A percentile compares a stretch with the other conserved stretches of the same genome.
phyloP scores from a whole-genome alignment of 1,140 invertebrate species.

The Notospermus geniculatus region DNA sequence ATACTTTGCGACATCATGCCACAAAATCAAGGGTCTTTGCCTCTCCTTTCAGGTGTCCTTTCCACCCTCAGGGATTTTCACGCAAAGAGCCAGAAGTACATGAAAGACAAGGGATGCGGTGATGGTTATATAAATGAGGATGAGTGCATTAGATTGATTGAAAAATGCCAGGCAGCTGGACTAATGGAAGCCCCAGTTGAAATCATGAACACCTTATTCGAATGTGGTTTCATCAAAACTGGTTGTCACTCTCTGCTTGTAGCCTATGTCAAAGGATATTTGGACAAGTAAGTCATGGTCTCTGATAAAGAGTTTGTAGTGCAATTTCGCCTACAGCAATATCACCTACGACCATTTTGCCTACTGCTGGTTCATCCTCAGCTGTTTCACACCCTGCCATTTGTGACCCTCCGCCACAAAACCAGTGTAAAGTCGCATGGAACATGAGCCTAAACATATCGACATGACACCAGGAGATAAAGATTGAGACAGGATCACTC shows the following conservation, averaged over 20 bases:
- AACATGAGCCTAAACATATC: too few species aligned
- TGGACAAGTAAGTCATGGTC: slow-evolving; percentile 16
- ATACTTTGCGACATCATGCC: too few species aligned
- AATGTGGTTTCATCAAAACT: slow-evolving; percentile 20
- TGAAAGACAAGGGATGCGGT: slow-evolving; percentile 9
- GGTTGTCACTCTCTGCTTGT: slow-evolving; percentile 10
- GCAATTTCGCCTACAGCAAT: too few species aligned
- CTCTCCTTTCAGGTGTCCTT: slow-evolving; percentile 18
- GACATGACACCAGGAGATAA: too few species aligned
- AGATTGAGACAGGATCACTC: too few species aligned
- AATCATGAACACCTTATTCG: slow-evolving; percentile 14
- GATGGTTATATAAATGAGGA: slow-evolving; percentile 11
- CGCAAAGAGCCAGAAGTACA: not conserved
- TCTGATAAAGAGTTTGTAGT: too few species aligned
- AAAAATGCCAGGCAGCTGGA: not conserved
- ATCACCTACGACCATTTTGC: too few species aligned
- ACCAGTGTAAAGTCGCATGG: too few species aligned
- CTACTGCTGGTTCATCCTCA: too few species aligned
- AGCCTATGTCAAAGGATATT: slow-evolving; percentile 14
- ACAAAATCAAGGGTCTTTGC: too few species aligned
- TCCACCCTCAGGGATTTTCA: slow-evolving; percentile 8
- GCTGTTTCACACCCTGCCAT: too few species aligned
- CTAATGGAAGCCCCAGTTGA: slow-evolving; percentile 1
- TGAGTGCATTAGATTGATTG: slow-evolving; percentile 10
- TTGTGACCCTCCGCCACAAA: too few species aligned